Evolutionary conservation across 2,888 invertebrate genomes (phyloP).

Genomic region (Biston betularia): DNA sequence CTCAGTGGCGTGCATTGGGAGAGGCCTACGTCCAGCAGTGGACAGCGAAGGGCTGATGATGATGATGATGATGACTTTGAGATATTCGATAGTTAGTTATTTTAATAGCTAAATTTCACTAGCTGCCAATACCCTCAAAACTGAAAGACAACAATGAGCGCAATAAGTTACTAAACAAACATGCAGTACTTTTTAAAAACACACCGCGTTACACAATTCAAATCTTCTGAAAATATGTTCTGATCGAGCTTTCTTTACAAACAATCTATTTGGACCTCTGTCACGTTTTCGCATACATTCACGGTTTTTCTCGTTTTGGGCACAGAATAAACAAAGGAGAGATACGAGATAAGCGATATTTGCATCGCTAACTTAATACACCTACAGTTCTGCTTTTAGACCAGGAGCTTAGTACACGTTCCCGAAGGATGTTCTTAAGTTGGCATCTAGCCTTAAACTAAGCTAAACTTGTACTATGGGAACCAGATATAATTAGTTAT

Average conservation of each 20-base stretch:
- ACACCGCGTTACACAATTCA: not conserved
- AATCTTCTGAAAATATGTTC: conserved; percentile 11
- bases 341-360: conserved; percentile 34
- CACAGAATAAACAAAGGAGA: conserved; percentile 34
- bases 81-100: too few relatives aligned
- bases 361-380: conserved; percentile 36
- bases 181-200: too few relatives aligned
- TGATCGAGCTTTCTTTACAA: conserved; percentile 14
- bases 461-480: too few relatives aligned
- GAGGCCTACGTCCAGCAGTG: too few relatives aligned
- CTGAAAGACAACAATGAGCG: too few relatives aligned
- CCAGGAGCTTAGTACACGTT: conserved; percentile 10
- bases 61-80: too few relatives aligned
- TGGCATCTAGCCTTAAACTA: too few relatives aligned
- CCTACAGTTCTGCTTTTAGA: conserved; percentile 24
- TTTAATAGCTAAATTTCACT: too few relatives aligned
- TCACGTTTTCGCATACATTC: conserved; percentile 33
- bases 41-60: too few relatives aligned
- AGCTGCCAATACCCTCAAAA: too few relatives aligned
- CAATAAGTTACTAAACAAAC: not conserved
- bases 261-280: conserved; percentile 23
- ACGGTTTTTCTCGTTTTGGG: conserved; percentile 28
- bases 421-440: not conserved
- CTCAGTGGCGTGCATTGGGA: too few relatives aligned
- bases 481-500: too few relatives aligned